These are phyloP conservation scores for Spilarctia lutea DNA, from an alignment of 2,888 invertebrate species.

Conservation along the genomic window DNA sequence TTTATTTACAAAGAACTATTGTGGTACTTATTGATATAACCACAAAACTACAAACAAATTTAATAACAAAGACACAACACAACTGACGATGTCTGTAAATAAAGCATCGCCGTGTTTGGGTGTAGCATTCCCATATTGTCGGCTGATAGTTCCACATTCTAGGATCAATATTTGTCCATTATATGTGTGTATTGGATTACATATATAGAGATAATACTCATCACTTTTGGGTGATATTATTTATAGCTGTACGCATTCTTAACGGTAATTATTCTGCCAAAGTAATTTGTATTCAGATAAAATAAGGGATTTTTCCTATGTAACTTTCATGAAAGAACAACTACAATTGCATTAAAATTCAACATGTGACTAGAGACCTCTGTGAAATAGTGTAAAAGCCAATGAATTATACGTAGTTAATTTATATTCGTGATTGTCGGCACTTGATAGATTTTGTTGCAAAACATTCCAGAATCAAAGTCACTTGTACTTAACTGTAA, in stretches of 20 bases:
- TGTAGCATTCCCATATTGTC: conserved; percentile 4
- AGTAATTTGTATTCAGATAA: no score
- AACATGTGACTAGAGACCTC: no score
- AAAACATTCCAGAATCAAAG: no score
- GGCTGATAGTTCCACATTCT: not conserved
- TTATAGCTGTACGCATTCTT: no score
- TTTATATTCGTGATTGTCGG: no score
- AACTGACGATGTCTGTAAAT: not conserved
- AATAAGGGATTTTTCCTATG: no score
- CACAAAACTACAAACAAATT: not conserved
- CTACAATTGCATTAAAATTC: no score
- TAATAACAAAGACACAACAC: not conserved
- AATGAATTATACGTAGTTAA: not conserved
- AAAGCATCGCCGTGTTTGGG: not conserved
- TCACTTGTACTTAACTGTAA: no score
- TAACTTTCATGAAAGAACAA: no score
- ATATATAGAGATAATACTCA: not conserved
- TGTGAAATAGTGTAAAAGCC: not conserved
- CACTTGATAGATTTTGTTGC: no score
- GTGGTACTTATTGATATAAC: not conserved
- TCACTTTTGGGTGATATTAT: no score
- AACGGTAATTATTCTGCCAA: no score
- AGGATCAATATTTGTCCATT: not conserved
- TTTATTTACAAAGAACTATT: not conserved
- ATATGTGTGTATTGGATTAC: not conserved